Evolutionary conservation across 2,113 vertebrate species (phyloP).

Genomic region (Haemorhous mexicanus): DNA sequence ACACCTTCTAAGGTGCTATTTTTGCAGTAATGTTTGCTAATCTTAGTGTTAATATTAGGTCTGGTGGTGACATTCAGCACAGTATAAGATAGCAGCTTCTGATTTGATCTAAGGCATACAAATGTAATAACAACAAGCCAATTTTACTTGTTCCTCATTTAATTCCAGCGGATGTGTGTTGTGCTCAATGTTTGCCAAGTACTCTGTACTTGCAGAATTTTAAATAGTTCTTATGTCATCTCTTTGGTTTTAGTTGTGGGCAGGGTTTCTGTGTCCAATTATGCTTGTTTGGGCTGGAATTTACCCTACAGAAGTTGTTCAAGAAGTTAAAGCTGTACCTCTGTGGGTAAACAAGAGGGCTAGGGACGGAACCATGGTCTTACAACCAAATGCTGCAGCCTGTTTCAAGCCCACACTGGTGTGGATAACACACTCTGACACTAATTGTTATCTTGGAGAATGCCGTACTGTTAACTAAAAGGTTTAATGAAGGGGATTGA

Average conservation of each 20-base stretch:
- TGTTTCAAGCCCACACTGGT: neutral
- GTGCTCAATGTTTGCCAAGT: neutral
- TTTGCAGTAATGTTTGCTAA: neutral
- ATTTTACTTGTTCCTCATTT: constrained; percentile 4
- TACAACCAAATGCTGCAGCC: neutral
- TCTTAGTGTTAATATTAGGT: neutral
- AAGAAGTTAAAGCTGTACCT: neutral
- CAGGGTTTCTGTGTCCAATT: neutral
- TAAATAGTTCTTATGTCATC: neutral
- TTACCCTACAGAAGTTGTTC: neutral
- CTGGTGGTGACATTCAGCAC: neutral
- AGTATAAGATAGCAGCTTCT: neutral
- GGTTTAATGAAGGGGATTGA: neutral
- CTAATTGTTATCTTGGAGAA: neutral
- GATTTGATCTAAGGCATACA: neutral
- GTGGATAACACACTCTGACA: neutral
- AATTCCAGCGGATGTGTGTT: neutral
- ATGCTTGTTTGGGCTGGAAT: neutral
- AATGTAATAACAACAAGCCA: neutral
- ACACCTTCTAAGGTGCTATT: neutral
- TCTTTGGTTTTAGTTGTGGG: neutral
- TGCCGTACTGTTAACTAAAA: neutral
- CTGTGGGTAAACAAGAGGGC: neutral
- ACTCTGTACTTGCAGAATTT: neutral
- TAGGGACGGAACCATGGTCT: neutral